Conservation (phyloP, 2,797 vertebrate species). For the Chromobotia macracanthus region DNA sequence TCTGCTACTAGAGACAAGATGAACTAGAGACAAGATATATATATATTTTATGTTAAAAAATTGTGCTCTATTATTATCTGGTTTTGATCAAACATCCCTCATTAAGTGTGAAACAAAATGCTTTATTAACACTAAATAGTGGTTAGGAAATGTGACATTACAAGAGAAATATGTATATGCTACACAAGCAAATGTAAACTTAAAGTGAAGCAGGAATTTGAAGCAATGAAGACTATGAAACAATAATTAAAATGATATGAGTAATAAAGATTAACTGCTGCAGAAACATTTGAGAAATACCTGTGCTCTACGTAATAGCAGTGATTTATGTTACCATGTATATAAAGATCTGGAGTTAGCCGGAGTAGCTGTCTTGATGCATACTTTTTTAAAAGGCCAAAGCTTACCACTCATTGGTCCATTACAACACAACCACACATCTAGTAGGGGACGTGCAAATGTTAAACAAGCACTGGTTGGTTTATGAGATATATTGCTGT, state of each 20-base stretch:
- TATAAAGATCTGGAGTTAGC: neutral
- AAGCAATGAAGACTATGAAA: neutral
- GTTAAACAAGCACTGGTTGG: constrained; percentile 11
- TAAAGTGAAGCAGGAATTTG: constrained; percentile 26
- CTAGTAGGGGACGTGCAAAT: constrained; percentile 31
- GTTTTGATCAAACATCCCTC: constrained; percentile 45
- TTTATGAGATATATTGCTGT: neutral
- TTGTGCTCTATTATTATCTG: neutral
- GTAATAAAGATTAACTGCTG: constrained; percentile 31
- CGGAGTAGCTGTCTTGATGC: neutral
- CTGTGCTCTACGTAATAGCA: constrained; percentile 41
- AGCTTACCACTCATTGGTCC: neutral
- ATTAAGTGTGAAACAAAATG: constrained; percentile 68
- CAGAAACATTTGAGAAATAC: constrained; percentile 40
- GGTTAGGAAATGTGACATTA: constrained; percentile 72
- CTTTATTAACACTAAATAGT: constrained; percentile 81
- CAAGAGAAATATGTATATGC: constrained; percentile 59
- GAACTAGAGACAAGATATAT: too few species aligned
- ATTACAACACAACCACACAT: constrained; percentile 25
- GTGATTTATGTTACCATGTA: constrained; percentile 4
- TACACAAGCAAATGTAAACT: constrained; percentile 59
- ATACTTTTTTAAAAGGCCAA: neutral
- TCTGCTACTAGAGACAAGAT: too few species aligned
- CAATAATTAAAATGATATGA: constrained; percentile 24
- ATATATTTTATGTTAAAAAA: too few species aligned